Base-by-base conservation (phyloP, 2,888 invertebrate species). In the Rhogogaster chlorosoma region DNA sequence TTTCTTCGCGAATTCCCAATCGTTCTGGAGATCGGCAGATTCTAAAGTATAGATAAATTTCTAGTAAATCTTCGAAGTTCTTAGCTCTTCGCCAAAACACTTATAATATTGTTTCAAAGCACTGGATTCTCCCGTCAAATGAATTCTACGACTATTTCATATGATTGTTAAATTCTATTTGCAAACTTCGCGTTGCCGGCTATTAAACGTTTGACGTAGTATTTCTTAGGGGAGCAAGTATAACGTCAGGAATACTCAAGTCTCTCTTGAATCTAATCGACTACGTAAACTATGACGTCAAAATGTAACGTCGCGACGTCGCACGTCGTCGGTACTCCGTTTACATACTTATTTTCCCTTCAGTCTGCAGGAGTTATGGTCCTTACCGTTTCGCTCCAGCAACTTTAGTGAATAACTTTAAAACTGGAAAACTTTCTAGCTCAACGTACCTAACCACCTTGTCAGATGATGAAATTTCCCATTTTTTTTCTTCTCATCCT, bases 391-490 rank as follows among this genome's bases (percentile, higher is more conserved):
- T 61, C 26, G 10, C 26, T 22, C 26, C 12, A 53, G 6, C 61
- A 2, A 61, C 12, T 61, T 61, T 12, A 61, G 26, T 12, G 61
- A 12, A 61, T 26, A 26, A 26, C 61, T 61, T 36, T 29, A 36
- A 38, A 36, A n/a, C 18, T 70, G 45, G 22, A 75, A 26, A 75
- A 45, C 75, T 42, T 75, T 75, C 38, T 10, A 22, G 22, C 29
- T 42, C 45, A 36, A 15, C 9, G n/a, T 12, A n/a, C n/a, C 26
- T 42, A 75, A 70, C 70, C 36, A 10, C 10, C 4, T 75, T n/a
- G 75, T 42, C 29, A 42, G 29, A 75, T 22, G 29, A 45, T 49
- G 45, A 75, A 75, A 75, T 77, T 53, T 77, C 15, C 9, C 12
- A 29, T n/a, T 49, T 32, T 7, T 29, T 53, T 49, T 49, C 53